Evolutionary conservation across 2,888 invertebrate species (phyloP), one percentile per base, ranked within the genome.

Genomic region (Alitta virens): DNA sequence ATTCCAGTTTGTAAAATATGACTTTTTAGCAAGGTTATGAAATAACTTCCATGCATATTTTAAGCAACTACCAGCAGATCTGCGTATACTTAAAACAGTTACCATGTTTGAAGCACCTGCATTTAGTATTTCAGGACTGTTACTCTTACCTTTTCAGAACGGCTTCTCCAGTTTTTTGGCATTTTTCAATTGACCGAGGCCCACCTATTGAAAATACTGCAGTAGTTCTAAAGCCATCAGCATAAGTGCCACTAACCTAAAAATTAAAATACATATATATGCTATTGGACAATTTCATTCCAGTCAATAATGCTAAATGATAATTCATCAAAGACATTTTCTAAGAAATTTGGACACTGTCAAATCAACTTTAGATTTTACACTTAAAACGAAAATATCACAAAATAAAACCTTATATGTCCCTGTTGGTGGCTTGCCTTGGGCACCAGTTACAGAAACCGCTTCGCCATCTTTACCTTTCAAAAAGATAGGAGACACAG

Each of bases 211-310:
- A 73, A 65, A 78, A 78, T 12, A 83, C 84, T 25, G 80, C 81
- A 2, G 82, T 83, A 23, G 81, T 75, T 58, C 84, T 77, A 73
- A 76, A 84, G 24, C 84, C 85, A 70, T 82, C 82, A 57, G 78
- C 74, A 72, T 82, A 83, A 9, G 84, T 84, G 12, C 83, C 81
- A 72, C 81, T 77, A 16, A 82, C 82, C 82, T 82, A 61, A 5
- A 49, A 23, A 16, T n/a, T n/a, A n/a, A n/a, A n/a, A n/a, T n/a
- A n/a, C n/a, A n/a, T n/a, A n/a, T n/a, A n/a, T n/a, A n/a, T n/a
- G n/a, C n/a, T n/a, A n/a, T n/a, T n/a, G n/a, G n/a, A n/a, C n/a
- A n/a, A n/a, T n/a, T n/a, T n/a, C n/a, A n/a, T n/a, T n/a, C n/a
- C n/a, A n/a, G n/a, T n/a, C n/a, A n/a, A n/a, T n/a, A n/a, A n/a